phyloP scores from a whole-genome alignment of 2,888 invertebrate genomes.

The Troides aeacus region DNA sequence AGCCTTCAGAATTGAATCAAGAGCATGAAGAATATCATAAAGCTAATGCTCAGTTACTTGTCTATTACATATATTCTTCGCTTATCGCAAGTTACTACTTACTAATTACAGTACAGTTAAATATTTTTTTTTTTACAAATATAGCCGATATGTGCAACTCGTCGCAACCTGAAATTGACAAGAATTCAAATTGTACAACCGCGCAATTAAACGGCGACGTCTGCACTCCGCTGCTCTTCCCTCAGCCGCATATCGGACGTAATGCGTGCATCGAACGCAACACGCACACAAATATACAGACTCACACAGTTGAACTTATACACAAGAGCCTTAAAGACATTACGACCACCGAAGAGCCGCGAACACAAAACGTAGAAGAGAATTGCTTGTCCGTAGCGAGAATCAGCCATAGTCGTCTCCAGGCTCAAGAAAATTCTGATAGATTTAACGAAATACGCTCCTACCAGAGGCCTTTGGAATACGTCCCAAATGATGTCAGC shows the following conservation, averaged over 20 bases:
- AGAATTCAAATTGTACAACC: constrained; percentile 60
- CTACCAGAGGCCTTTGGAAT: constrained; percentile 77
- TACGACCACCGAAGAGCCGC: constrained; percentile 40
- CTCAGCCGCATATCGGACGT: constrained; percentile 90
- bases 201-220: constrained; percentile 52
- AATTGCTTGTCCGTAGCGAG: constrained; percentile 66
- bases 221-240: constrained; percentile 75
- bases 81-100: no score
- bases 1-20: no score
- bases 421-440: constrained; percentile 49
- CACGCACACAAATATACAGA: constrained; percentile 80
- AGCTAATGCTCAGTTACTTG: no score
- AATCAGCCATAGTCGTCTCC: constrained; percentile 41
- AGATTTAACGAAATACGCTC: constrained; percentile 61
- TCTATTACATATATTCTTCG: not conserved
- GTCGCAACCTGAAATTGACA: constrained; percentile 53
- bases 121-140: not conserved
- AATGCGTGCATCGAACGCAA: constrained; percentile 92
- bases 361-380: constrained; percentile 48
- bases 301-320: constrained; percentile 75
- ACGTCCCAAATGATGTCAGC: constrained; percentile 87
- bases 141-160: constrained; percentile 30
- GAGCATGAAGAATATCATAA: not conserved
- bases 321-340: constrained; percentile 84
- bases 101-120: no score